Base-by-base conservation (phyloP, 2,113 vertebrate species). In the Myxocyprinus asiaticus region DNA sequence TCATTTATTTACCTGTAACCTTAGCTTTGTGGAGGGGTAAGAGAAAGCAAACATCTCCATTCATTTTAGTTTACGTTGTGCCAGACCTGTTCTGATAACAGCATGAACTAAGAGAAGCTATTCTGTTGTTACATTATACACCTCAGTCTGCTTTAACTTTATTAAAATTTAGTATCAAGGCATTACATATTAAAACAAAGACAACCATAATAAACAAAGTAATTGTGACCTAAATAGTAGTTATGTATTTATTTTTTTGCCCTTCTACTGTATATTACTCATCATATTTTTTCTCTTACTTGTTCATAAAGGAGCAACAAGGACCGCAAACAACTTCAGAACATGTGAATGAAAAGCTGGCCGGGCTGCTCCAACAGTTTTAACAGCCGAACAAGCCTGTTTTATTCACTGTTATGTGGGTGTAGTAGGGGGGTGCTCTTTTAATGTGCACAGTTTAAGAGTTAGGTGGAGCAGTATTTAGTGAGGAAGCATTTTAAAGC, bases 401-500 rank as follows among this genome's bases (percentile, higher is more conserved):
- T 86, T 85, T 84, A 82, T 83, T 80, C 82, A 65, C 70, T 83
- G 73, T 77, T 75, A 85, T 88, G 84, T 85, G 87, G 85, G 68
- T 82, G 80, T 70, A 85, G 71, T 43, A 80, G 53, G 78, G 22
- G 78, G 77, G 80, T 89, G 89, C 84, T 90, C 81, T 86, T 90
- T 91, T 90, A 89, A 92, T 90, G 90, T 91, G 79, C 65, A 73
- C 64, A 80, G 71, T 91, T 92, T 90, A 92, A 92, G 88, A 88
- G 88, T 85, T 89, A 91, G 92, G 91, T 93, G 91, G 90, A 89
- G 91, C 84, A 88, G 89, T 81, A 84, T 90, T 91, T 84, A 88
- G 89, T 88, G 90, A 88, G 88, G 90, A 89, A 90, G 89, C 85
- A 87, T 91, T 92, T 91, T 91, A 90, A 89, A 91, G 85, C 89